These are phyloP conservation scores for Hermodice carunculata DNA, from an alignment of 2,888 invertebrate genomes.

Conservation along the genomic window DNA sequence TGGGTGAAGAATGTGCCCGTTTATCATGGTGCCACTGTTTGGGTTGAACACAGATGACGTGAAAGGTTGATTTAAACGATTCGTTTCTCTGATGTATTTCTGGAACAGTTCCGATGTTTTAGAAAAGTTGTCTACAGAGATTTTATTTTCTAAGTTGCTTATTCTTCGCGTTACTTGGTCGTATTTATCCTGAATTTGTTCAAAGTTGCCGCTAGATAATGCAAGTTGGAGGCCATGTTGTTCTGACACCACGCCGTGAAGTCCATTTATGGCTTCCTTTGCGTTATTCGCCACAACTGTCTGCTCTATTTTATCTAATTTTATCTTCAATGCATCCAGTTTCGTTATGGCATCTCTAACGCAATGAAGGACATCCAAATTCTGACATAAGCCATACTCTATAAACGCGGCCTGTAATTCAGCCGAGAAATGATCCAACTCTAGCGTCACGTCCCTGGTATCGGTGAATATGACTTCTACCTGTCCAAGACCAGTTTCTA, in stretches of 20 bases:
- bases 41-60: slow-evolving; percentile 7
- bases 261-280: slow-evolving; percentile 8
- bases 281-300: neutral
- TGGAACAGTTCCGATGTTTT: slow-evolving; percentile 19
- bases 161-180: neutral
- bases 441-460: neutral
- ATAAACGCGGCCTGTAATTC: slow-evolving; percentile 31
- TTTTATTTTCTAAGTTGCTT: neutral
- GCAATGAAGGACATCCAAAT: slow-evolving; percentile 23
- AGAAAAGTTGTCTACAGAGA: slow-evolving; percentile 14
- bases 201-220: slow-evolving; percentile 24
- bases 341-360: slow-evolving; percentile 24
- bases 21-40: slow-evolving; percentile 19
- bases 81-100: slow-evolving; percentile 18
- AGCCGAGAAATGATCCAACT: slow-evolving; percentile 27
- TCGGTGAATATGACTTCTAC: slow-evolving; percentile 14
- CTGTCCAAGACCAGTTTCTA: neutral
- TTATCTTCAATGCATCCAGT: slow-evolving; percentile 15
- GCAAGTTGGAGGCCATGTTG: slow-evolving; percentile 30
- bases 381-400: slow-evolving; percentile 35
- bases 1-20: slow-evolving; percentile 35
- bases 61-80: slow-evolving; percentile 16
- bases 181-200: slow-evolving; percentile 15
- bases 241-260: slow-evolving; percentile 22
- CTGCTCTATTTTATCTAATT: slow-evolving; percentile 18